phyloP scores from a whole-genome alignment of 2,797 vertebrate species.

The Sebastes melanostomus region DNA sequence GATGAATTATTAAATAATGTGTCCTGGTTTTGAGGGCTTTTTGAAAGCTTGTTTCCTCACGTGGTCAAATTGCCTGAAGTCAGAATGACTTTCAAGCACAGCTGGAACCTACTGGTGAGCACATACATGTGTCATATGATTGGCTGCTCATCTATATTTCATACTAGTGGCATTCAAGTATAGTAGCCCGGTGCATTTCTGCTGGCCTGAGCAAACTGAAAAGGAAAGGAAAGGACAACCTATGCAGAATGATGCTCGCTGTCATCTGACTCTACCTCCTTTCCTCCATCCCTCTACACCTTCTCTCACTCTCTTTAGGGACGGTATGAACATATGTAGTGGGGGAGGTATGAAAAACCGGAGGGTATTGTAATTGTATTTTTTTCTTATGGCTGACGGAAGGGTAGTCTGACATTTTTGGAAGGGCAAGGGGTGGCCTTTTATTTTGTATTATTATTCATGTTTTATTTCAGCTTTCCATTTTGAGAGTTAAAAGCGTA shows the following conservation, averaged over 20 bases:
- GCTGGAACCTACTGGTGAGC: slow-evolving; percentile 1
- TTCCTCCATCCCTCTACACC: background rate
- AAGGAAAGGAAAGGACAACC: background rate
- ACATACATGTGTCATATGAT: slow-evolving; percentile 38
- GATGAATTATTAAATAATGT: slow-evolving; percentile 74
- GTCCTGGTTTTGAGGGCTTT: slow-evolving; percentile 62
- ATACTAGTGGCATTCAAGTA: slow-evolving; percentile 29
- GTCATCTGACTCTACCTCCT: background rate
- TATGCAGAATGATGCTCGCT: background rate
- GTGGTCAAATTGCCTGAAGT: slow-evolving; percentile 29
- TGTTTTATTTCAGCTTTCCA: background rate
- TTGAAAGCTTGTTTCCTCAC: slow-evolving; percentile 37
- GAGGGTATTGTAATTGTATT: too few species aligned
- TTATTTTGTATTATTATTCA: background rate
- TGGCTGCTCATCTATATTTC: slow-evolving; percentile 50
- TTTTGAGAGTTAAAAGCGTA: background rate
- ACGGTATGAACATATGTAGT: background rate
- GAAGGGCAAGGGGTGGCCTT: background rate
- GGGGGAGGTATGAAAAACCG: background rate
- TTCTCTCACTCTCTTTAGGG: background rate
- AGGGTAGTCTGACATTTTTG: background rate
- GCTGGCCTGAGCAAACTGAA: slow-evolving; percentile 17
- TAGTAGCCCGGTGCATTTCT: background rate
- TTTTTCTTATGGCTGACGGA: background rate
- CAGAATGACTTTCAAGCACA: slow-evolving; percentile 35